Evolutionary conservation across 2,797 vertebrate species (phyloP).

Genomic region (Helarctos malayanus): DNA sequence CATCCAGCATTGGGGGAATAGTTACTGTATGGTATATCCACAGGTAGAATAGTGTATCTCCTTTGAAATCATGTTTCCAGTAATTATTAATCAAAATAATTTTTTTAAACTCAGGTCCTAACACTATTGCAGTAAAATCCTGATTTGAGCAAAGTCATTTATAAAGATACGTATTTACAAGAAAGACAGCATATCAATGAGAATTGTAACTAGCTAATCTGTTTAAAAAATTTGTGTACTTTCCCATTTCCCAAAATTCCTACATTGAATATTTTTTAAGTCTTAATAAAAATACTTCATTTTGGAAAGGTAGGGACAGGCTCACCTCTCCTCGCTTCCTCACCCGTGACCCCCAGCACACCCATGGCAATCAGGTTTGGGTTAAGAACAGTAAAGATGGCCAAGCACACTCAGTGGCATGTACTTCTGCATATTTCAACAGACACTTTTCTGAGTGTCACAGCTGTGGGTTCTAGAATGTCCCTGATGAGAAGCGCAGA

Average conservation of each 20-base stretch:
- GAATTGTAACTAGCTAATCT: not conserved
- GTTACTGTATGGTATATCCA: not conserved
- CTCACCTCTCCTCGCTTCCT: not conserved
- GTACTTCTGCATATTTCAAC: not conserved
- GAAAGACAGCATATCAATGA: not conserved
- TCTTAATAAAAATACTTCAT: not conserved
- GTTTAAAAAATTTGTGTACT: not conserved
- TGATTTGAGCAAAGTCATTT: conserved; percentile 15
- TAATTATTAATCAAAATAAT: not conserved
- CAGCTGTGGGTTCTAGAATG: not conserved
- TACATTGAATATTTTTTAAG: conserved; percentile 40
- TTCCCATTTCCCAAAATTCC: not conserved
- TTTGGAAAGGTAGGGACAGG: not conserved
- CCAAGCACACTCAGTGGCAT: not conserved
- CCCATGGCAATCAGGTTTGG: not conserved
- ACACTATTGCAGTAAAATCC: conserved; percentile 48
- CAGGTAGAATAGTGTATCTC: not conserved
- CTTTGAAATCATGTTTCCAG: not conserved
- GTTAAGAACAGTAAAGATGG: not conserved
- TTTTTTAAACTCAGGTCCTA: conserved; percentile 1
- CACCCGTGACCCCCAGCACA: not conserved
- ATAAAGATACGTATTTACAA: not conserved
- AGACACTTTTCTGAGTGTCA: not conserved
- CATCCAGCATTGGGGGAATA: not conserved
- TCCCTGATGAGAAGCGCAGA: not conserved